Conservation (phyloP, 2,888 invertebrate genomes). For the Trissoscelio sp. region DNA sequence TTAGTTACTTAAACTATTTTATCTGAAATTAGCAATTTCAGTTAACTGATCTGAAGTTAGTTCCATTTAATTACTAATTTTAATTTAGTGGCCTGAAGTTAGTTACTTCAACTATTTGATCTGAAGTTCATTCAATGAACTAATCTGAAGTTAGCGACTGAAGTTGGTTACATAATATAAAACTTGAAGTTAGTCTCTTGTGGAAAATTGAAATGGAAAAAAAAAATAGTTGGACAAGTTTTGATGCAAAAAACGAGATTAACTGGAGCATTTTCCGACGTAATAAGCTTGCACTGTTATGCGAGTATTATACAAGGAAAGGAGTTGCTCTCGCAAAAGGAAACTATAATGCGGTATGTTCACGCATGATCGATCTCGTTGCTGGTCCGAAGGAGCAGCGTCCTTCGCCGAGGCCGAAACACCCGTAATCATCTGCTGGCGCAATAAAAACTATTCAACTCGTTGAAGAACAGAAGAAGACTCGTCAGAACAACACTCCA, state of each 20-base stretch:
- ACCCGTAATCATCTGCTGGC: constrained; percentile 65
- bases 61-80: too few species aligned
- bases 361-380: constrained; percentile 67
- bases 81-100: too few species aligned
- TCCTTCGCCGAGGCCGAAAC: constrained; percentile 70
- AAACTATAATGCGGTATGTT: constrained; percentile 57
- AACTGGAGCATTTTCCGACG: neutral
- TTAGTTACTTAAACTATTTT: too few species aligned
- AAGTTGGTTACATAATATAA: too few species aligned
- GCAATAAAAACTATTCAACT: constrained; percentile 65
- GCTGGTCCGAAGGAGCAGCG: constrained; percentile 53
- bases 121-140: too few species aligned
- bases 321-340: constrained; percentile 53
- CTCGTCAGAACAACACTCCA: constrained; percentile 40
- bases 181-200: too few species aligned
- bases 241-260: neutral
- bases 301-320: constrained; percentile 66
- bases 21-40: too few species aligned
- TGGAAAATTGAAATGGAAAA: too few species aligned
- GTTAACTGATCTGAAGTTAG: too few species aligned
- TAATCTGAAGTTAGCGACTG: too few species aligned
- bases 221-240: too few species aligned
- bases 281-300: constrained; percentile 15
- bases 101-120: too few species aligned
- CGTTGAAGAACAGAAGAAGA: constrained; percentile 41